Evolutionary conservation across 2,113 vertebrate species (phyloP).

Genomic region (Dinomys branickii): DNA sequence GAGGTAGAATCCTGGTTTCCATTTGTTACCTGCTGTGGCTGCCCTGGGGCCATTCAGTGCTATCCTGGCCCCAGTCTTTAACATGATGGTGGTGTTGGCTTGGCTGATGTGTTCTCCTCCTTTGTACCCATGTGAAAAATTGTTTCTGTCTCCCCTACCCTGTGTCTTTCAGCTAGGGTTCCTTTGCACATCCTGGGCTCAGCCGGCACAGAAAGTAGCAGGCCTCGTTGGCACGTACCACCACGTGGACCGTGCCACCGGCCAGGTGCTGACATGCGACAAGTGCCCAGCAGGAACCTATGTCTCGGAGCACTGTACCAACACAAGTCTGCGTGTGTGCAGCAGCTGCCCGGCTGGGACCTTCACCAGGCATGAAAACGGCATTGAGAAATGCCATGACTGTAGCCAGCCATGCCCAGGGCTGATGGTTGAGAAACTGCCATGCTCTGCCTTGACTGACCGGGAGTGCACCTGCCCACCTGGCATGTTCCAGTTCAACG

Average conservation of each 20-base stretch:
- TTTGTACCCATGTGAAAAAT: background rate
- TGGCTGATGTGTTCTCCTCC: background rate
- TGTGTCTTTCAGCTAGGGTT: conserved; percentile 89
- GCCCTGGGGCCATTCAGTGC: background rate
- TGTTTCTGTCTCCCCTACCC: background rate
- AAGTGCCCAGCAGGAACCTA: conserved; percentile 97
- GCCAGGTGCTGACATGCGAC: conserved; percentile 92
- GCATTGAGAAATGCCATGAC: conserved; percentile 93
- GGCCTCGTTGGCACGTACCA: conserved; percentile 90
- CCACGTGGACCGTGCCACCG: conserved; percentile 89
- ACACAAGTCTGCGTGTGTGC: conserved; percentile 92
- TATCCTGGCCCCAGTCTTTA: background rate
- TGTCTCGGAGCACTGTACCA: conserved; percentile 93
- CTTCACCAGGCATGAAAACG: conserved; percentile 95
- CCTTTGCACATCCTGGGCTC: conserved; percentile 85
- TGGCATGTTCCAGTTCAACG: conserved; percentile 87
- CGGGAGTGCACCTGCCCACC: conserved; percentile 92
- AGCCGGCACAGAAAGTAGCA: conserved; percentile 85
- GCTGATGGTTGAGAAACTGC: conserved; percentile 90
- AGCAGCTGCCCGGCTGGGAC: conserved; percentile 90
- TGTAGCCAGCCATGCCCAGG: conserved; percentile 90
- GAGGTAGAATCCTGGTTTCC: background rate
- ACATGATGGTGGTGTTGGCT: background rate
- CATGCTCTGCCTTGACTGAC: conserved; percentile 92
- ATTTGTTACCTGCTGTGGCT: background rate